phyloP scores from a whole-genome alignment of 2,888 invertebrate species.

The Willowsia nigromaculata region DNA sequence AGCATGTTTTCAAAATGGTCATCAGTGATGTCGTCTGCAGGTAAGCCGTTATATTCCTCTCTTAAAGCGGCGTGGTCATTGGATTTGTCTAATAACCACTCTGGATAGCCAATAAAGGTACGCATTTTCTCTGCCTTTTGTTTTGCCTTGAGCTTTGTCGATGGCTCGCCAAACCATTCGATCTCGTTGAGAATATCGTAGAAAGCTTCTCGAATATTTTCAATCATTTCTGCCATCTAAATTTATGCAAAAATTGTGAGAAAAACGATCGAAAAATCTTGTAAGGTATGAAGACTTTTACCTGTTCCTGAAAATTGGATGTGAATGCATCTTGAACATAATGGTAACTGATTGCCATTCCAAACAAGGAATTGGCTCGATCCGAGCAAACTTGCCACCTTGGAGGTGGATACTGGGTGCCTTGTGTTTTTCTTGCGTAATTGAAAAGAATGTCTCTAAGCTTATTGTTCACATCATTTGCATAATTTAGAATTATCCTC shows the following conservation, averaged over 20 bases:
- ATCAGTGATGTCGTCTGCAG: slow-evolving; percentile 42
- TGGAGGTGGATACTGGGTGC: slow-evolving; percentile 74
- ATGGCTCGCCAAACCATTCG: slow-evolving; percentile 93
- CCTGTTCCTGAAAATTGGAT: slow-evolving; percentile 74
- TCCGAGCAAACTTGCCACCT: slow-evolving; percentile 77
- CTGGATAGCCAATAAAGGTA: slow-evolving; percentile 94
- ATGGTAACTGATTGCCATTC: slow-evolving; percentile 77
- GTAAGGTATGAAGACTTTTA: no score
- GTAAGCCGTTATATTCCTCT: slow-evolving; percentile 87
- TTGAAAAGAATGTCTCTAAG: slow-evolving; percentile 75
- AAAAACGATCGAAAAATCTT: background rate
- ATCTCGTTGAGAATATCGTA: slow-evolving; percentile 87
- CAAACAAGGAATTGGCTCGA: slow-evolving; percentile 75
- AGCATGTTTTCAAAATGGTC: slow-evolving; percentile 70
- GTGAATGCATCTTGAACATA: slow-evolving; percentile 77
- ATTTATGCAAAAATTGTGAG: background rate
- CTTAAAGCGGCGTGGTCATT: slow-evolving; percentile 86
- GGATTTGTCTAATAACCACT: slow-evolving; percentile 87
- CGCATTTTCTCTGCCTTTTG: slow-evolving; percentile 91
- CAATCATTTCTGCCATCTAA: slow-evolving; percentile 87
- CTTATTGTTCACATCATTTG: slow-evolving; percentile 72
- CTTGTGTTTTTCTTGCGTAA: slow-evolving; percentile 73
- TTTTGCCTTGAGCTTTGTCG: slow-evolving; percentile 87
- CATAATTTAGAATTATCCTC: slow-evolving; percentile 74
- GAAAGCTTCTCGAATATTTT: slow-evolving; percentile 90